Base-by-base conservation (phyloP, 1,140 invertebrate species). In the Drosophila gunungcola region DNA sequence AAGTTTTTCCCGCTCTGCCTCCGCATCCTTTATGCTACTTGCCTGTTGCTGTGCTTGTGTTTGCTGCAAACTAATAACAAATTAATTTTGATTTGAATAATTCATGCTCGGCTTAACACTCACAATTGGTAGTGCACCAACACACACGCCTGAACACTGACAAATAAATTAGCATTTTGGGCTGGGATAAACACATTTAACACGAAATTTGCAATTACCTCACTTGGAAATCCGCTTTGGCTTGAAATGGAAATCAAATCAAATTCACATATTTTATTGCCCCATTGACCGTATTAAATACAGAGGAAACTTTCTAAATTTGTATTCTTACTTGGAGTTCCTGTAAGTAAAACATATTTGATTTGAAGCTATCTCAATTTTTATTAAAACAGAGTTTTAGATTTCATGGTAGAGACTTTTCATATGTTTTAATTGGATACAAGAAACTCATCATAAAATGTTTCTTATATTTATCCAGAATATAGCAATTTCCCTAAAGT, bases 41-140 rank as follows among this genome's bases (percentile, higher is more conserved):
- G 75, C 80, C 80, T 76, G 60, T 60, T 80, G 78, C 69, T 61
- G 56, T 80, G 78, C 69, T 61, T 62, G 69, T 86, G 55, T 42
- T 61, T 86, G 75, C 69, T 69, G 62, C 62, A 75, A 86, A 81
- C 82, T 81, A 86, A 86, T 86, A 86, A 86, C 78, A 81, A 86
- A 81, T 86, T 86, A 78, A 86, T 81, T 86, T 86, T 62, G 62
- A 75, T 86, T 78, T 76, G 78, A 86, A 86, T 86, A 86, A 86
- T 86, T 77, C 83, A 82, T 69, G 78, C 74, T 73, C 57, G 60
- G 82, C 48, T 76, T 49, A 64, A 58, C 72, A 54, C 63, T 55
- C 73, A 42, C 67, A 67, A 34, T 36, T 58, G 27, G 11, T 6
- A 58, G 7, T n/a, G 10, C 32, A 54, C 48, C 48, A 49, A 48